phyloP scores from a whole-genome alignment of 2,113 vertebrate genomes.

The Telmatochromis sp. region DNA sequence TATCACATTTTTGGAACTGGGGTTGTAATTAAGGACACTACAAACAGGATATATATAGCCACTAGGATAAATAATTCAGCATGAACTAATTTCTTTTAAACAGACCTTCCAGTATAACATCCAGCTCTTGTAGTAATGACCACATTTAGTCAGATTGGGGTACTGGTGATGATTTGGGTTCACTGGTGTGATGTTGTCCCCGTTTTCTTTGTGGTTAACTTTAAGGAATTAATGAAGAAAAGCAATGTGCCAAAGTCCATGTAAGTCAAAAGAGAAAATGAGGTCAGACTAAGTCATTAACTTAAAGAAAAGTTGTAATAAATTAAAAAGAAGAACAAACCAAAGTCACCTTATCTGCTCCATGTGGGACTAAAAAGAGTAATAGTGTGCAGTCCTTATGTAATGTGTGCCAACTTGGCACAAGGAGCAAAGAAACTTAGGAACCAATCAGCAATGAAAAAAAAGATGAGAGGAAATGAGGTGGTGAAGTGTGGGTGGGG shows the following conservation, averaged over 20 bases:
- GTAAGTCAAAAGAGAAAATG: neutral
- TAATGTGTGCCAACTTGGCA: neutral
- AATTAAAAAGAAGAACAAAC: neutral
- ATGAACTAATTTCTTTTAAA: neutral
- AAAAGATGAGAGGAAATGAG: neutral
- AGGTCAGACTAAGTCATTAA: neutral
- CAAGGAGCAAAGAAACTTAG: neutral
- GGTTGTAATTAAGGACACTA: neutral
- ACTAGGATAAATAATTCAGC: neutral
- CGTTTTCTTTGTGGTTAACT: accelerated
- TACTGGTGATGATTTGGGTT: neutral
- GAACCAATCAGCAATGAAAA: neutral
- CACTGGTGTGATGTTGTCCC: neutral
- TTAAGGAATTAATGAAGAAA: neutral
- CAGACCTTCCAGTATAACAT: accelerated
- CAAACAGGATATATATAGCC: neutral
- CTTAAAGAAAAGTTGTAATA: neutral
- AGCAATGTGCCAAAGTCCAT: neutral
- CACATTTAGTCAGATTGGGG: neutral
- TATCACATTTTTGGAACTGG: neutral
- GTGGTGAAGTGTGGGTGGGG: neutral
- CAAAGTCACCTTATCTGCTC: neutral
- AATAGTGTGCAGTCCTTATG: neutral
- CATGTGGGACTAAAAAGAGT: neutral
- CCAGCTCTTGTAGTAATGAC: neutral